phyloP scores from a whole-genome alignment of 2,797 vertebrate genomes.

The Cichlasoma orientale region DNA sequence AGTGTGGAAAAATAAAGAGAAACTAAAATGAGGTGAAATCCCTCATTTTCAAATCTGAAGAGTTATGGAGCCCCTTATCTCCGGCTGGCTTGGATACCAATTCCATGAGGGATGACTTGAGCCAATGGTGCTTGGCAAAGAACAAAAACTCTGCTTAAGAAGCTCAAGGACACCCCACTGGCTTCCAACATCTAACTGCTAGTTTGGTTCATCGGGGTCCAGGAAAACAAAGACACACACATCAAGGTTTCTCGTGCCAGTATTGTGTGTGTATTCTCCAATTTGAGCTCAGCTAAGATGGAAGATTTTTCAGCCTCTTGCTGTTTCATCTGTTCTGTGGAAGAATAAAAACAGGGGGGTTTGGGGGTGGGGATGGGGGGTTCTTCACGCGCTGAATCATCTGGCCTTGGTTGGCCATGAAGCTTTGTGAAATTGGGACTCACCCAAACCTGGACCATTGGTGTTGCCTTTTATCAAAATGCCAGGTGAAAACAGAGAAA shows the following conservation, averaged over 20 bases:
- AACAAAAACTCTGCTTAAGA: not conserved
- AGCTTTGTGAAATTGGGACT: slow-evolving; percentile 51
- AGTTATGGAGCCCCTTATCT: not conserved
- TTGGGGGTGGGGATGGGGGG: too few species aligned
- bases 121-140: not conserved
- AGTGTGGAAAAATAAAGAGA: not conserved
- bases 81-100: not conserved
- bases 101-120: not conserved
- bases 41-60: not conserved
- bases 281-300: slow-evolving; percentile 11
- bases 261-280: slow-evolving; percentile 26
- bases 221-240: slow-evolving; percentile 13
- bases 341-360: not conserved
- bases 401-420: slow-evolving; percentile 40
- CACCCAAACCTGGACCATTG: slow-evolving; percentile 57
- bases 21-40: not conserved
- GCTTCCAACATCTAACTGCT: not conserved
- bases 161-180: not conserved
- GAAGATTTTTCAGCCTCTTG: slow-evolving; percentile 38
- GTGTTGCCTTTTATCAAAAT: slow-evolving; percentile 58
- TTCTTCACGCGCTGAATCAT: slow-evolving; percentile 55
- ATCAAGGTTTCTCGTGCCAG: not conserved
- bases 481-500: slow-evolving; percentile 27
- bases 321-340: slow-evolving; percentile 53
- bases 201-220: slow-evolving; percentile 1